phyloP scores from a whole-genome alignment of 2,113 vertebrate genomes.

The Nesoenas mayeri region DNA sequence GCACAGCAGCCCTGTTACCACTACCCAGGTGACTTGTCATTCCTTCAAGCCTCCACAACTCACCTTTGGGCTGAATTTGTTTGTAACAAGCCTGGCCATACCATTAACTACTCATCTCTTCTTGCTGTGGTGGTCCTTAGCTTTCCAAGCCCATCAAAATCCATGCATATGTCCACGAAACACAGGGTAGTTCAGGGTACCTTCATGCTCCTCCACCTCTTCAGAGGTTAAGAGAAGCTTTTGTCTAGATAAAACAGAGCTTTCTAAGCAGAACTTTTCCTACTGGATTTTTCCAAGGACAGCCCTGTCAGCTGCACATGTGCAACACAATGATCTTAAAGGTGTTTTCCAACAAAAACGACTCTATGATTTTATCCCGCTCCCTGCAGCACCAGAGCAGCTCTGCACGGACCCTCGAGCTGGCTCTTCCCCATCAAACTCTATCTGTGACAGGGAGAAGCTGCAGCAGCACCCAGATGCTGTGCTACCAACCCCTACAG shows the following conservation, averaged over 20 bases:
- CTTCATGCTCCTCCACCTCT: background rate
- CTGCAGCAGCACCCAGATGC: background rate
- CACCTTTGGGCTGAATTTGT: background rate
- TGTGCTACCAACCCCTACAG: background rate
- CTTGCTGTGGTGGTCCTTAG: background rate
- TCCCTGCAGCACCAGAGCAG: background rate
- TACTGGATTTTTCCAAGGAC: background rate
- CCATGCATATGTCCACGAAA: background rate
- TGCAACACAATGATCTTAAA: no score
- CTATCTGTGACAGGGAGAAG: background rate
- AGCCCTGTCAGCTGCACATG: rapidly evolving
- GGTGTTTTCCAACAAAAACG: no score
- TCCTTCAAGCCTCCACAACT: background rate
- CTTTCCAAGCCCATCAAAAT: background rate
- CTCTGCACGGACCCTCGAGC: background rate
- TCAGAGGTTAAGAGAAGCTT: background rate
- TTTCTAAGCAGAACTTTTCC: background rate
- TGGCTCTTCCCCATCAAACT: background rate
- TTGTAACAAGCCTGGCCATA: background rate
- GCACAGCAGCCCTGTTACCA: background rate
- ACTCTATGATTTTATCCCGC: background rate
- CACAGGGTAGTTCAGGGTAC: background rate
- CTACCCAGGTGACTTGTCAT: background rate
- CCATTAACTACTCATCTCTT: rapidly evolving
- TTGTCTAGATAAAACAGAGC: background rate